A percentile compares a stretch with the other conserved stretches of the same genome.
Conservation (phyloP, 2,797 vertebrate species). For the Sebastes hubbsi region DNA sequence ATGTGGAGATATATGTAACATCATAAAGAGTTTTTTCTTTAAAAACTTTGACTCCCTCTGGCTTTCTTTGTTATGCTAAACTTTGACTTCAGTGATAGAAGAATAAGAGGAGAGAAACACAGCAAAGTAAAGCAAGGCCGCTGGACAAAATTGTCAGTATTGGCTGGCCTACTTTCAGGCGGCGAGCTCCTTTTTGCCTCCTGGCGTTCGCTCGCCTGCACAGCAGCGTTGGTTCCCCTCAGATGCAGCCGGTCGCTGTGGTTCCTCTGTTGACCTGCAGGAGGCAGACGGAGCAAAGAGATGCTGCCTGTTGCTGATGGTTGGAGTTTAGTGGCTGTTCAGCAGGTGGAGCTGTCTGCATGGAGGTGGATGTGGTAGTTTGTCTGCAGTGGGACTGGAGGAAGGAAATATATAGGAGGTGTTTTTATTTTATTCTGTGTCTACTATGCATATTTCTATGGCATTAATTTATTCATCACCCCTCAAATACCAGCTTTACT, state of each 20-base stretch:
- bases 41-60: neutral
- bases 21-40: neutral
- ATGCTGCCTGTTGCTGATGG: accelerated
- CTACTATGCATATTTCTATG: neutral
- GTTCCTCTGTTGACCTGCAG: conserved; percentile 2
- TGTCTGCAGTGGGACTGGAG: neutral
- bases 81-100: conserved; percentile 12
- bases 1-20: neutral
- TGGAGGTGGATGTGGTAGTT: neutral
- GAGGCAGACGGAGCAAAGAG: conserved; percentile 33
- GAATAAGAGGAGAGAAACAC: conserved; percentile 16
- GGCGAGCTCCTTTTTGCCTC: conserved; percentile 47
- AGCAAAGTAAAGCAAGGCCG: conserved; percentile 52
- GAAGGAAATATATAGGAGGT: neutral
- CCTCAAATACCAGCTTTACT: neutral
- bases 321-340: neutral
- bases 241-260: neutral
- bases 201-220: conserved; percentile 43
- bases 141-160: conserved; percentile 26
- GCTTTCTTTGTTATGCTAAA: neutral
- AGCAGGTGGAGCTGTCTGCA: conserved; percentile 43
- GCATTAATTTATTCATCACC: neutral
- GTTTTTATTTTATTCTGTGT: neutral
- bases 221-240: accelerated
- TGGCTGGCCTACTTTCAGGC: conserved; percentile 72